A percentile compares a stretch with the other conserved stretches of the same genome.
These are phyloP conservation scores for Hydrophis major DNA, from an alignment of 2,797 vertebrate species.

Conservation along the genomic window DNA sequence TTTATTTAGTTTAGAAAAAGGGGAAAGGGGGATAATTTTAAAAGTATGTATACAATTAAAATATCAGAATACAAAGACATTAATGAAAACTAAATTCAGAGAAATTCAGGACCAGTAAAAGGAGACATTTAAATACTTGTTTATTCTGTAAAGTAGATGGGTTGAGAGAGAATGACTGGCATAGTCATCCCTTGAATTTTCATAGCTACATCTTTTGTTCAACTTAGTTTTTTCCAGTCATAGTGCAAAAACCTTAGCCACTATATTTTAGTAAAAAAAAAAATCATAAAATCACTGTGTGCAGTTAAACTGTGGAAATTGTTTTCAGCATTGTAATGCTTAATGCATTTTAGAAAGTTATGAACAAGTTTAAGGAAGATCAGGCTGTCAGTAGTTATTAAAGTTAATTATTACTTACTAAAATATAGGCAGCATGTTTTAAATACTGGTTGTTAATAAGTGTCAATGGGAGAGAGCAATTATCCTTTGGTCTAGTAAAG, in stretches of 20 bases:
- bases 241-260: not conserved
- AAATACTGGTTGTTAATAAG: not conserved
- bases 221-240: not conserved
- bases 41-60: not conserved
- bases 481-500: not conserved
- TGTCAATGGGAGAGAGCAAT: not conserved
- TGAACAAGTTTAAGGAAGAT: not conserved
- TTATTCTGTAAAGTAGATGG: not conserved
- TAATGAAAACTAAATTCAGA: not conserved
- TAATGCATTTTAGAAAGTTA: not conserved
- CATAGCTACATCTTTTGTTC: not conserved
- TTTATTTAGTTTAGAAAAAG: not conserved
- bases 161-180: not conserved
- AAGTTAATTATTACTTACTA: not conserved
- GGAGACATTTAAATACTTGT: not conserved
- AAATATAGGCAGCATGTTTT: not conserved
- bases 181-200: not conserved
- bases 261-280: not conserved
- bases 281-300: not conserved
- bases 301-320: not conserved
- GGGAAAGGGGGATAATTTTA: not conserved
- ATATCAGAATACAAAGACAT: not conserved
- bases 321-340: not conserved
- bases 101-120: not conserved
- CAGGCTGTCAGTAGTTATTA: not conserved